Base-by-base conservation (phyloP, 2,888 invertebrate genomes). In the Chironomus riparius region DNA sequence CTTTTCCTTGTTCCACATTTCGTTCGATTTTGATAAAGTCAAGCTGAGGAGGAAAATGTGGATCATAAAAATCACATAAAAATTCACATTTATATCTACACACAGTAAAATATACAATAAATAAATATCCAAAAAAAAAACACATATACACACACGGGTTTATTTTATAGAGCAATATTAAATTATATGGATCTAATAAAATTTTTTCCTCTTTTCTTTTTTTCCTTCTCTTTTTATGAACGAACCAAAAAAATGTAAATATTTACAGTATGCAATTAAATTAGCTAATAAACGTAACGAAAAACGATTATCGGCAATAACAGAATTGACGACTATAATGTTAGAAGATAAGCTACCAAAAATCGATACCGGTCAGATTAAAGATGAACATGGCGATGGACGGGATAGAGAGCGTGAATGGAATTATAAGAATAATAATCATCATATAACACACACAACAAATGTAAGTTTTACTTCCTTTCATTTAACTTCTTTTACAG, bases 201-300 rank as follows among this genome's bases (percentile, higher is more conserved):
- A 70, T 62, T 73, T 56, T 69, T 76, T 69, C 75, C 69, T 61
- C 10, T 38, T 62, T 48, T 28, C 22, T 77, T 69, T 62, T 21
- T 38, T 77, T 78, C n/a, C 62, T 70, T 79, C 81, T 61, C 22
- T 18, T 24, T 65, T 65, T 22, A 65, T 65, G 24, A 65, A 65
- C 65, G 65, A 65, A 65, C 12, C 18, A 56, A 65, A 24, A 62
- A 65, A 65, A 65, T 65, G 65, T 65, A 65, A 69, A 47, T 61
- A 38, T 72, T 72, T 72, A 61, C 82, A 87, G 87, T 87, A 86
- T 83, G 86, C 87, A 81, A 87, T 87, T 80, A 87, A 87, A 83
- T 82, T 86, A 83, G 87, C 86, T 78, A 86, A 86, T 81, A 87
- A 87, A 81, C 86, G 86, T 79, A 87, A 87, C 82, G 86, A 87